A percentile compares a stretch with the other conserved stretches of the same genome.
Conservation (phyloP, 2,113 vertebrate species). For the Charadrius vociferus region DNA sequence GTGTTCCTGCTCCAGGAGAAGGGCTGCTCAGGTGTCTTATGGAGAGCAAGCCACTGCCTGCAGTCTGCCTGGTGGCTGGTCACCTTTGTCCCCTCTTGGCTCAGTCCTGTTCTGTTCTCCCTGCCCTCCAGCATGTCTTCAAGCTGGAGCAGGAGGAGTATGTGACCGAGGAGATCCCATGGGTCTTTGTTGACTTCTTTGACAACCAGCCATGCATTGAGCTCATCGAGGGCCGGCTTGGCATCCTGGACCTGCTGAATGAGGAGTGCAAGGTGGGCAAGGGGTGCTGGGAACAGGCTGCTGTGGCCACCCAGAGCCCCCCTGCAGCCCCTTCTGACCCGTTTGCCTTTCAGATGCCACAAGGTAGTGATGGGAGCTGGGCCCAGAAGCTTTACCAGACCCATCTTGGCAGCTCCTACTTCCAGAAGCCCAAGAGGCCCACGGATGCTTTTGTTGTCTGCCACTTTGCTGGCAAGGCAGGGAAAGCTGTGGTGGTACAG, state of each 20-base stretch:
- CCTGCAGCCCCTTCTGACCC: fast-evolving
- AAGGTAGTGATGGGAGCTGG: slow-evolving; percentile 82
- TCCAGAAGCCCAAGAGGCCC: slow-evolving; percentile 78
- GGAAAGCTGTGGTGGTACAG: not conserved
- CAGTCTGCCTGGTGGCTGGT: too few relatives aligned
- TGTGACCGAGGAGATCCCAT: slow-evolving; percentile 67
- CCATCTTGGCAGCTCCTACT: slow-evolving; percentile 67
- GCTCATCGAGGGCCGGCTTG: slow-evolving; percentile 77
- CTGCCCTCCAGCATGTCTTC: not conserved
- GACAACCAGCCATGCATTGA: slow-evolving; percentile 81
- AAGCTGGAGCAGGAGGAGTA: slow-evolving; percentile 74
- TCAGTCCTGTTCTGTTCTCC: not conserved
- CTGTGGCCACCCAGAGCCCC: not conserved
- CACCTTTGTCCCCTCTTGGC: not conserved
- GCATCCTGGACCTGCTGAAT: slow-evolving; percentile 81
- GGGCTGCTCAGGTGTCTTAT: not conserved
- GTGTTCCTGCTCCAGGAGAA: not conserved
- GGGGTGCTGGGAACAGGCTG: not conserved
- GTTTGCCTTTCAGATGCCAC: slow-evolving; percentile 75
- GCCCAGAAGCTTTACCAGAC: slow-evolving; percentile 79
- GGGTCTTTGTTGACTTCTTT: slow-evolving; percentile 79
- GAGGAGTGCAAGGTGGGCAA: slow-evolving; percentile 78
- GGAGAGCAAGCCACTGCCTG: not conserved
- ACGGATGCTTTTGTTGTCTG: slow-evolving; percentile 74
- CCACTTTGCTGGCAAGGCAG: slow-evolving; percentile 83